Percentiles rank a stretch among this genome's conserved stretches.
Conservation (phyloP, 2,888 invertebrate species). For the Agelastica alni region DNA sequence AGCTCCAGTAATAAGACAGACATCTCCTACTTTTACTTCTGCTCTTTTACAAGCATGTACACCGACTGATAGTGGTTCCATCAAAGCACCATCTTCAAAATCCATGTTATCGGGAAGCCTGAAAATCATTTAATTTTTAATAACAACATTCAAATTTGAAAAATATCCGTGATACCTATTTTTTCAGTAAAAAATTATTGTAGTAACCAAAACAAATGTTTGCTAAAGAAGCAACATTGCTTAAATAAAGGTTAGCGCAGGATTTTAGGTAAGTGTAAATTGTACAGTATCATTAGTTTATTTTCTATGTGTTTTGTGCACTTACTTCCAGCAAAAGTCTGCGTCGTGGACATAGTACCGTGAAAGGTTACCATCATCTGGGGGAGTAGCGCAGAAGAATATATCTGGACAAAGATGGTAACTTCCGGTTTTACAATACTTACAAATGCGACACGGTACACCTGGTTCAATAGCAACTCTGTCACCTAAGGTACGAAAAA, state of each 20-base stretch:
- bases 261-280: no score
- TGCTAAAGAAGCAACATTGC: no score
- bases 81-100: slow-evolving; percentile 90
- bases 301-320: no score
- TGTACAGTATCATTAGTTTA: no score
- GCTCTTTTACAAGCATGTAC: slow-evolving; percentile 92
- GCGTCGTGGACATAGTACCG: slow-evolving; percentile 89
- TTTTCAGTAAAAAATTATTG: no score
- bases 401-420: slow-evolving; percentile 92
- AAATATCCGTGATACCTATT: no score
- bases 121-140: no score
- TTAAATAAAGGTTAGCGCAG: no score
- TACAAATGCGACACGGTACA: slow-evolving; percentile 82
- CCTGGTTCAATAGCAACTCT: slow-evolving; percentile 95
- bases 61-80: slow-evolving; percentile 92
- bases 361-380: slow-evolving; percentile 85
- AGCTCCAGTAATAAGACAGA: slow-evolving; percentile 78
- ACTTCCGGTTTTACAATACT: slow-evolving; percentile 82
- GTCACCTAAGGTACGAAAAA: slow-evolving; percentile 65
- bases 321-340: slow-evolving; percentile 84
- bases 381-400: slow-evolving; percentile 94
- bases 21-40: slow-evolving; percentile 71
- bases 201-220: no score
- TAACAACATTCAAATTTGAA: no score
- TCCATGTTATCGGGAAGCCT: slow-evolving; percentile 88